phyloP scores from a whole-genome alignment of 2,797 vertebrate species.

The Phrynocephalus guinanensis region DNA sequence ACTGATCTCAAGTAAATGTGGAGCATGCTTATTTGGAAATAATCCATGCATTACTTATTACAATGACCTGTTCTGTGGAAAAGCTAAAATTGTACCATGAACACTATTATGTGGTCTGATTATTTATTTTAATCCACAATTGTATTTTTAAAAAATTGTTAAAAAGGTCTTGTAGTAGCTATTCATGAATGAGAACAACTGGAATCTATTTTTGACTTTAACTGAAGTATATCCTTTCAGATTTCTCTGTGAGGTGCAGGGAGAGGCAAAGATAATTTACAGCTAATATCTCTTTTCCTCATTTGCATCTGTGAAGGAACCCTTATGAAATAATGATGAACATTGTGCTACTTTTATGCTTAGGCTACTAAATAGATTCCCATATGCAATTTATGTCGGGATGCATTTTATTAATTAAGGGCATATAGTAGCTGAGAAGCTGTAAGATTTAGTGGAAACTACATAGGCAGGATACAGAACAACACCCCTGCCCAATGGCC shows the following conservation, averaged over 20 bases:
- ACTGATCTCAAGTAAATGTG: slow-evolving; percentile 41
- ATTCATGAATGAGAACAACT: neutral
- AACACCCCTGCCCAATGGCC: neutral
- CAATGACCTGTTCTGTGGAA: slow-evolving; percentile 38
- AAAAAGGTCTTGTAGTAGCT: slow-evolving; percentile 20
- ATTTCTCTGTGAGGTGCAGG: slow-evolving; percentile 6
- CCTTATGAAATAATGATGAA: slow-evolving; percentile 49
- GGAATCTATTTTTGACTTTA: slow-evolving; percentile 25
- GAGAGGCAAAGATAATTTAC: slow-evolving; percentile 8
- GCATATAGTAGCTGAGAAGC: neutral
- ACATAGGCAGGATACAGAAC: neutral
- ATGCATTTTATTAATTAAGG: slow-evolving; percentile 57
- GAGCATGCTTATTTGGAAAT: neutral
- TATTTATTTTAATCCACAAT: slow-evolving; percentile 36
- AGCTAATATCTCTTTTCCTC: slow-evolving; percentile 31
- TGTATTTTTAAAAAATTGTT: neutral
- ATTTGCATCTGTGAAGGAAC: slow-evolving; percentile 33
- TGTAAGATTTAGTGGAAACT: neutral
- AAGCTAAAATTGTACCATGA: slow-evolving; percentile 18
- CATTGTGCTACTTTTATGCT: slow-evolving; percentile 26
- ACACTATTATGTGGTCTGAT: slow-evolving; percentile 19
- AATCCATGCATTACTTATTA: slow-evolving; percentile 46
- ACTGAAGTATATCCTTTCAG: slow-evolving; percentile 8
- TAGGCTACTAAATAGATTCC: slow-evolving; percentile 60
- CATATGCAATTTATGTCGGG: slow-evolving; percentile 48